phyloP scores from a whole-genome alignment of 2,888 invertebrate genomes.

The Sabatieria punctata region DNA sequence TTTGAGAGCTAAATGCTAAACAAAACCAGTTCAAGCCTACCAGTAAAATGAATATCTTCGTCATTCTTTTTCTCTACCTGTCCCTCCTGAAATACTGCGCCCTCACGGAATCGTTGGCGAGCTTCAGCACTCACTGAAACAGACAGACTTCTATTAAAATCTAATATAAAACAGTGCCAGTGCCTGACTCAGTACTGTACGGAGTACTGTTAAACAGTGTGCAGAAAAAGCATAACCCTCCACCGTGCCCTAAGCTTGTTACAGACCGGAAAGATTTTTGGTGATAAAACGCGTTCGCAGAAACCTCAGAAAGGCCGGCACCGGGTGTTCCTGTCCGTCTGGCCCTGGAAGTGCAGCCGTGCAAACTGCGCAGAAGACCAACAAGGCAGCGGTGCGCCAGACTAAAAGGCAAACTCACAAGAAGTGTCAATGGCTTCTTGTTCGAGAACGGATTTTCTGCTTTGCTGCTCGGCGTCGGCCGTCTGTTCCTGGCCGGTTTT shows the following conservation, averaged over 20 bases:
- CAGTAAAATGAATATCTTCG: conserved; percentile 23
- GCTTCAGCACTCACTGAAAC: conserved; percentile 25
- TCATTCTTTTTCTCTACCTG: conserved; percentile 20
- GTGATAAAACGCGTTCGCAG: conserved; percentile 1
- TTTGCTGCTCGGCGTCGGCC: conserved; percentile 9
- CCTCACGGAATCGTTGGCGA: conserved; percentile 25
- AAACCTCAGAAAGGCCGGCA: conserved; percentile 6
- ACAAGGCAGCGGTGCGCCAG: not conserved
- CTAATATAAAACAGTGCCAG: too few relatives aligned
- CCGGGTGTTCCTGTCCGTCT: conserved; percentile 3
- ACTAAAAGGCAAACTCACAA: not conserved
- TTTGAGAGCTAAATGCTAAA: too few relatives aligned
- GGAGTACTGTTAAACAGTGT: not conserved
- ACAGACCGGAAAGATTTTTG: not conserved
- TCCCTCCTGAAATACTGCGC: conserved; percentile 21
- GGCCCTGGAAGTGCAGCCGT: not conserved
- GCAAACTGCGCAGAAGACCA: not conserved
- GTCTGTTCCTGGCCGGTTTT: conserved; percentile 14
- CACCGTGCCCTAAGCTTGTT: too few relatives aligned
- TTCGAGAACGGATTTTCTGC: conserved; percentile 5
- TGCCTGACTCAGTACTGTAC: not conserved
- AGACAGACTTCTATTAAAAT: too few relatives aligned
- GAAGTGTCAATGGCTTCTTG: conserved; percentile 20
- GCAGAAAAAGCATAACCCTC: too few relatives aligned
- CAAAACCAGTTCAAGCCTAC: too few relatives aligned